Evolutionary conservation across 2,888 invertebrate species (phyloP), one percentile per base, ranked within the genome.

Genomic region (Andricus curvator): DNA sequence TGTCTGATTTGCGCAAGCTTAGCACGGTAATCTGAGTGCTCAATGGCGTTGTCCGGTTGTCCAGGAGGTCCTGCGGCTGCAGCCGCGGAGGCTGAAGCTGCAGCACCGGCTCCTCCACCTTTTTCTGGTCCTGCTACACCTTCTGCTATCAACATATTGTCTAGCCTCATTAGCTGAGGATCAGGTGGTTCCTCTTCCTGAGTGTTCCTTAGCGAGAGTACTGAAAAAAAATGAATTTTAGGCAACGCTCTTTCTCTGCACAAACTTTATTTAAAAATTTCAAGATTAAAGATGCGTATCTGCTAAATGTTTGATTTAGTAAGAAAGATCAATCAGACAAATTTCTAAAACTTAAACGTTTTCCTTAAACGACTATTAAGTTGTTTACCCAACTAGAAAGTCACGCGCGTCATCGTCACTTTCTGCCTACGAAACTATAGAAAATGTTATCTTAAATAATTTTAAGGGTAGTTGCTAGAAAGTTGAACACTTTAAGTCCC

Each of bases 81-180:
- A 17, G 94, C 94, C 44, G 98, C 97, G 15, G 98, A 97, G 5
- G 97, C 97, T 37, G 98, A 97, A 0, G 97, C 97, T 4, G 97
- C 98, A 0, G 98, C 98, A 6, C 97, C 97, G 9, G 96, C 97
- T 0, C 97, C 97, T 1, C 97, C 97, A 20, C 97, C 97, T 92
- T 98, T 98, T 92, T 98, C 98, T 0, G 98, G 98, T 0, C 98
- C 98, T 0, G 98, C 98, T 6, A 99, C 98, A 44, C 99, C 99
- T 93, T 99, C 99, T 0, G 99, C 99, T 85, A 97, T 97, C 92
- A 99, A 94, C 99, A 99, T 99, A 94, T 99, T 99, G 94, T 99
- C 99, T 93, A 99, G 93, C 85, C 99, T 95, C 99, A 99, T 99
- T 89, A 99, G 94, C 93, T 99, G 99, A 11, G 99, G 99, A 94